A percentile compares a stretch with the other conserved stretches of the same genome.
These are phyloP conservation scores for Xenus cinereus DNA, from an alignment of 2,113 vertebrate species.

Conservation along the genomic window DNA sequence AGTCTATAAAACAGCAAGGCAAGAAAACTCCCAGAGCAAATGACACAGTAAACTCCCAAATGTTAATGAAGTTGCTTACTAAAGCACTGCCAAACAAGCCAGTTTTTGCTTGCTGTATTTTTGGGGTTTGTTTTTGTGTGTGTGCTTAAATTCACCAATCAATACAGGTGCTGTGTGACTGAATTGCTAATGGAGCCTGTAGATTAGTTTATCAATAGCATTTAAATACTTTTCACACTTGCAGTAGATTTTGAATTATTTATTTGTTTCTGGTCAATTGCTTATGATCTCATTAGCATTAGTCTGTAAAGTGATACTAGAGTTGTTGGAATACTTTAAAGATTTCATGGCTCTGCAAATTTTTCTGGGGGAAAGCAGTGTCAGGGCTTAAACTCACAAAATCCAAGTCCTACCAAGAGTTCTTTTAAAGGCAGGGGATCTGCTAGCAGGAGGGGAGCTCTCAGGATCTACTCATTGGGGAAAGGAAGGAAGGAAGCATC, in stretches of 20 bases:
- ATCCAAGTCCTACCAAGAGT: neutral
- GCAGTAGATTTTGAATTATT: constrained; percentile 92
- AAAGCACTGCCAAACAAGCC: constrained; percentile 11
- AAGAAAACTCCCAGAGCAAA: constrained; percentile 1
- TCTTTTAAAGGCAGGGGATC: neutral
- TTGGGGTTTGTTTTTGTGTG: constrained; percentile 1
- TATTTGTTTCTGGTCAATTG: constrained; percentile 88
- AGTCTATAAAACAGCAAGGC: neutral
- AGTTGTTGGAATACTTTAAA: constrained; percentile 53
- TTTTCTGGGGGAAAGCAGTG: neutral
- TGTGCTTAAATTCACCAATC: constrained; percentile 68
- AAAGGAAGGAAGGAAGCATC: neutral
- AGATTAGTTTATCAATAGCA: constrained; percentile 92
- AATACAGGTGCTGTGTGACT: constrained; percentile 81
- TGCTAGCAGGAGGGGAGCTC: neutral
- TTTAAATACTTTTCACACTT: constrained; percentile 94
- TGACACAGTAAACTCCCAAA: neutral
- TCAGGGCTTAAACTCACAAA: neutral
- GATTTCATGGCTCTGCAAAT: constrained; percentile 6
- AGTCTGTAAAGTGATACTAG: constrained; percentile 79
- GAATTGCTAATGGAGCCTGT: constrained; percentile 83
- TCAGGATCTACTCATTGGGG: neutral
- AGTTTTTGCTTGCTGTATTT: constrained; percentile 30
- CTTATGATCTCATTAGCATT: constrained; percentile 89
- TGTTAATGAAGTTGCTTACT: constrained; percentile 16